These are phyloP conservation scores for Platysternon megacephalum DNA, from an alignment of 2,113 vertebrate genomes.

Conservation along the genomic window DNA sequence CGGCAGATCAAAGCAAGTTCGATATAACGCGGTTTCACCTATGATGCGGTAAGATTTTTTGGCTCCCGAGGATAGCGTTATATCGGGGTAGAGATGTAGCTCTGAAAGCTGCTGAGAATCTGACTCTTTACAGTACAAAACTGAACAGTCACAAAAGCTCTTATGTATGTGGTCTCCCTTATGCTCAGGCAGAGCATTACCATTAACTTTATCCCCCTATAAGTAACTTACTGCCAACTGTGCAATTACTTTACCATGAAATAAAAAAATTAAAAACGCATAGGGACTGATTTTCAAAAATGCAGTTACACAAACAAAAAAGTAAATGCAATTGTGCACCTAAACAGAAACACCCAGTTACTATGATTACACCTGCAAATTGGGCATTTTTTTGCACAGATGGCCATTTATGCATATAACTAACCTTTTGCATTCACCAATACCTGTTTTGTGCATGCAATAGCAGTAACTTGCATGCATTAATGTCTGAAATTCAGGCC, in stretches of 20 bases:
- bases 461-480: accelerated
- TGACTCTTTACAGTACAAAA: not conserved
- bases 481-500: not conserved
- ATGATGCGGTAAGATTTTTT: no score
- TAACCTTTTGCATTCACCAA: not conserved
- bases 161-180: not conserved
- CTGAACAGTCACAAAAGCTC: not conserved
- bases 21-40: no score
- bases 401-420: not conserved
- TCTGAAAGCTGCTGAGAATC: not conserved
- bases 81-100: no score
- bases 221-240: not conserved
- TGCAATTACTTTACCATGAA: not conserved
- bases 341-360: not conserved
- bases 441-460: not conserved
- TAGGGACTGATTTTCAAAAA: not conserved
- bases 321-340: not conserved
- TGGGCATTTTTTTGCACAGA: accelerated
- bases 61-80: no score
- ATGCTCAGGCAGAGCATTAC: not conserved
- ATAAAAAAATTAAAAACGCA: not conserved
- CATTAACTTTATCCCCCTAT: not conserved
- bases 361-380: not conserved
- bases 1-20: no score
- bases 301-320: not conserved